Evolutionary conservation across 2,888 invertebrate genomes (phyloP).

Genomic region (Xylocampa areola): DNA sequence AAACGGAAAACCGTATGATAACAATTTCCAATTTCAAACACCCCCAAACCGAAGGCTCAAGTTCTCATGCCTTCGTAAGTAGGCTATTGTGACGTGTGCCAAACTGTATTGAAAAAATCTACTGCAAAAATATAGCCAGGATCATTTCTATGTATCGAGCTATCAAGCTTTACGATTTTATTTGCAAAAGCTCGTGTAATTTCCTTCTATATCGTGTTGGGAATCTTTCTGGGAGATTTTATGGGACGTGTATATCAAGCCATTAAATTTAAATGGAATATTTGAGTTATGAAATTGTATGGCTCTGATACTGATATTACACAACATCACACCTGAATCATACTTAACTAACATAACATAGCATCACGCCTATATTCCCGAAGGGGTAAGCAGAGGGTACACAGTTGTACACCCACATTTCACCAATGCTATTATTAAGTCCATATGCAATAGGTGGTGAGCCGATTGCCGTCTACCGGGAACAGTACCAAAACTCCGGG

Average conservation of each 20-base stretch:
- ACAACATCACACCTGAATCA: too few relatives aligned
- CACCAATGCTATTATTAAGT: too few relatives aligned
- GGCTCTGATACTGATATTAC: slow-evolving; percentile 2
- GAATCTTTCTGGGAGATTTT: slow-evolving; percentile 45
- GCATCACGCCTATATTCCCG: too few relatives aligned
- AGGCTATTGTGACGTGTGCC: slow-evolving; percentile 62
- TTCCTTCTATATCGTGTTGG: slow-evolving; percentile 44
- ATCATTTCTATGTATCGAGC: slow-evolving; percentile 43
- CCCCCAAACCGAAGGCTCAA: slow-evolving; percentile 68
- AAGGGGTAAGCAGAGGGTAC: too few relatives aligned
- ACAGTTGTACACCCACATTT: too few relatives aligned
- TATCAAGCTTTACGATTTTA: slow-evolving; percentile 51
- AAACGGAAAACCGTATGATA: slow-evolving; percentile 63
- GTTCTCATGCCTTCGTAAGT: slow-evolving; percentile 77
- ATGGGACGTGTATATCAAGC: slow-evolving; percentile 39
- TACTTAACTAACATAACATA: too few relatives aligned
- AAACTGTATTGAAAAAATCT: slow-evolving; percentile 59
- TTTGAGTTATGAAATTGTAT: slow-evolving; percentile 28
- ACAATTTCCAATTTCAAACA: slow-evolving; percentile 70
- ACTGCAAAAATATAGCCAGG: slow-evolving; percentile 24
- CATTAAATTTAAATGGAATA: slow-evolving; percentile 50
- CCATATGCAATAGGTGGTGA: too few relatives aligned
- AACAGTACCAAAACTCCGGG: too few relatives aligned
- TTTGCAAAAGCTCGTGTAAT: slow-evolving; percentile 45
- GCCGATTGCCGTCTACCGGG: too few relatives aligned